Percentiles rank a stretch among this genome's conserved stretches.
Evolutionary conservation across 2,888 invertebrate genomes (phyloP).

Genomic region (Incurvaria masculella): DNA sequence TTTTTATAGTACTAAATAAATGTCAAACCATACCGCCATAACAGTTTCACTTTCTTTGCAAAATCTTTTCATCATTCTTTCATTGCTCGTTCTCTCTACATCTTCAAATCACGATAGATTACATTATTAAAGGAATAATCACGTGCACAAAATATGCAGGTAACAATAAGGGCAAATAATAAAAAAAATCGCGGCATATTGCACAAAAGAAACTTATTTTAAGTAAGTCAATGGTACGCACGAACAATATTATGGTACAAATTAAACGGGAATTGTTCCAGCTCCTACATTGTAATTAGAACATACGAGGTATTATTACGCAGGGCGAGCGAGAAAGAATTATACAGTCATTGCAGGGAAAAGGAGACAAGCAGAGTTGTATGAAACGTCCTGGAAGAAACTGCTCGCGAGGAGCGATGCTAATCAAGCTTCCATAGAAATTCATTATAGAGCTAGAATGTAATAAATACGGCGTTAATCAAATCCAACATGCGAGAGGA

Average conservation of each 20-base stretch:
- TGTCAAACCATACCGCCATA: too few species aligned
- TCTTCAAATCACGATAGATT: too few species aligned
- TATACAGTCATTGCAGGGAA: background rate
- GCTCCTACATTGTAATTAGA: background rate
- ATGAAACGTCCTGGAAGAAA: background rate
- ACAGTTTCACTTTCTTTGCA: too few species aligned
- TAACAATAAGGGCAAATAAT: too few species aligned
- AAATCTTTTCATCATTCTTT: too few species aligned
- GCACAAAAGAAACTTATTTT: too few species aligned
- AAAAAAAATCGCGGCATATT: too few species aligned
- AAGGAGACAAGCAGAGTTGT: background rate
- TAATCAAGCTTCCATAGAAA: conserved; percentile 50
- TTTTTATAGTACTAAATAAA: too few species aligned
- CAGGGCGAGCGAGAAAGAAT: background rate
- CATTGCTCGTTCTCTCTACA: too few species aligned
- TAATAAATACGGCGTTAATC: conserved; percentile 32
- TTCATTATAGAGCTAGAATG: conserved; percentile 39
- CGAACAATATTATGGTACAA: background rate
- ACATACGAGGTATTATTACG: background rate
- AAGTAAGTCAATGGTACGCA: too few species aligned
- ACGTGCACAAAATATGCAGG: too few species aligned
- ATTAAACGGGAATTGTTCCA: background rate
- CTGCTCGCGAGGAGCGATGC: conserved; percentile 23
- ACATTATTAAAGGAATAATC: too few species aligned
- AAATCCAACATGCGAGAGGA: conserved; percentile 20